Base-by-base conservation (phyloP, 2,113 vertebrate genomes). In the Charina bottae region DNA sequence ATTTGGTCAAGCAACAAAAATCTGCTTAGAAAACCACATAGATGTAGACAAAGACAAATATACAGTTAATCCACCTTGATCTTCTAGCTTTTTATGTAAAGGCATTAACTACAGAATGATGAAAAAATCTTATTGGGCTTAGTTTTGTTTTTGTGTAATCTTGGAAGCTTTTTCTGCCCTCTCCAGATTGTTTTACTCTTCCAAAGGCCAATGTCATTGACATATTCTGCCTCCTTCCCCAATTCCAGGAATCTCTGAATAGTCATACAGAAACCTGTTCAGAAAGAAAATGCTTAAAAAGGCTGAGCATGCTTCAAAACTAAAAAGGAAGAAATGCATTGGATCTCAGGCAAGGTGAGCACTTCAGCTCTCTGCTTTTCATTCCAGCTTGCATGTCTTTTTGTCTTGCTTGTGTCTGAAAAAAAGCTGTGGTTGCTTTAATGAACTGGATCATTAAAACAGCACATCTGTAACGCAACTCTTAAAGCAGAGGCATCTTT, bases 171-270 rank as follows among this genome's bases (percentile, higher is more conserved):
- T 15, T 94, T 95, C 93, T 92, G 86, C 54, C 87, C 68, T 23
- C 64, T 55, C n/a, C 60, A 86, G 49, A 88, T 83, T 90, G 58
- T 95, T 94, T 92, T 89, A 90, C 60, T 93, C 87, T 90, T 72
- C 60, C 0, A 94, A 85, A 95, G 72, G 78, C 88, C 68, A 83
- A 60, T 90, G 24, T 0, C 0, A 26, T 9, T 55, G 54, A 15
- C 42, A 2, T 64, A 59, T 46, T 53, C 59, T 49, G 13, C 33
- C 37, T 49, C 37, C 46, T 21, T 6, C 26, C 28, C 49, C 24
- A 28, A 2, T 49, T 55, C 28, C 49, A 17, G 15, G 24, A 94
- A 15, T 60, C 2, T 0, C 37, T 53, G 90, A 62, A 24, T 26
- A 89, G 23, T 3, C 33, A 10, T 60, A 91, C 88, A 86, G 85